Base-by-base conservation (phyloP, 2,113 vertebrate species). In the Oreochromis niloticus region DNA sequence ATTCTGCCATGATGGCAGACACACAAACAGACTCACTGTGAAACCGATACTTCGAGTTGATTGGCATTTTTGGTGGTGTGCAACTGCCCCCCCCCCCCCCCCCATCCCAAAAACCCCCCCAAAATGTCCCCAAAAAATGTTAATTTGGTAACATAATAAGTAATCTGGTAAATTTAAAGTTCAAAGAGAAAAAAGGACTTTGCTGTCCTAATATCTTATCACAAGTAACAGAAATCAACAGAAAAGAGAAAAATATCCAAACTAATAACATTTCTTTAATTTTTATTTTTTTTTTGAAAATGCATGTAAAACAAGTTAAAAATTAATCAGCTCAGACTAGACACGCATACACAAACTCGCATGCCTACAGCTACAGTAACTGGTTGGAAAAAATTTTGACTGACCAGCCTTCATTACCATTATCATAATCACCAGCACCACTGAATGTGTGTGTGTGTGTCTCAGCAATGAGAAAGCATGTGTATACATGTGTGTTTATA, bases 381-480 rank as follows among this genome's bases (percentile, higher is more conserved):
- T 91, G 90, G 91, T 85, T 91, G 82, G 82, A 92, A 92, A 95
- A 94, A 80, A 34, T 88, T 88, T 87, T 88, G 92, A 95, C 92
- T 93, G 95, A 93, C 92, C 94, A 95, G 88, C 86, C 93, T 95
- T 96, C 91, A 96, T 96, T 96, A 95, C 88, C 84, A 94, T 93
- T 95, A 95, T 91, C 88, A 91, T 95, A 94, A 95, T 95, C 94
- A 94, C 88, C 90, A 93, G 89, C 93, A 93, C 86, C 90, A 95
- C 81, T 82, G 75, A 24, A 80, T 87, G 86, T 48, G 71, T 81
- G 36, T 22, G 56, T 81, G 73, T 46, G 56, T 82, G 78, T 59
- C 46, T 34, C 81, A 61, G 7, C 22, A 79, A 86, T 89, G 86
- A 83, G 91, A 83, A 56, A 82, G 82, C 88, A 55, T 78, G 85